phyloP scores from a whole-genome alignment of 2,113 vertebrate genomes.

The Dunckerocampus dactyliophorus region DNA sequence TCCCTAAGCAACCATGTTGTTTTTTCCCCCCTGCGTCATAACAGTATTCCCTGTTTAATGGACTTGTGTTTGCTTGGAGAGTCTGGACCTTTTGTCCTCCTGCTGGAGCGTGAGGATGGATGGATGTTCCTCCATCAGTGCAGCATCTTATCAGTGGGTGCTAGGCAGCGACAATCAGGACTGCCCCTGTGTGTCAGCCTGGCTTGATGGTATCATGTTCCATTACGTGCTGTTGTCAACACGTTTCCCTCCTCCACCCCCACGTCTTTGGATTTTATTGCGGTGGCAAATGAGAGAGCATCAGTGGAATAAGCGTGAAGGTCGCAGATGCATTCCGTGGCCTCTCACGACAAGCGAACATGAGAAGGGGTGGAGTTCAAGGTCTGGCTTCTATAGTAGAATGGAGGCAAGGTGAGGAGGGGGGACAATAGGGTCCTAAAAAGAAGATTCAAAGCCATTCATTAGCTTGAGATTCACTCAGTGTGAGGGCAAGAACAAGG shows the following conservation, averaged over 20 bases:
- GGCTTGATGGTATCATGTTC: constrained; percentile 23
- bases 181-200: background rate
- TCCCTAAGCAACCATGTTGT: constrained; percentile 62
- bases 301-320: constrained; percentile 4
- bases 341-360: constrained; percentile 36
- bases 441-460: constrained; percentile 55
- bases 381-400: constrained; percentile 37
- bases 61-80: constrained; percentile 49
- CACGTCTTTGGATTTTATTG: background rate
- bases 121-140: constrained; percentile 45
- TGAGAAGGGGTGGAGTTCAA: constrained; percentile 65
- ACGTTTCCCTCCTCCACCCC: background rate
- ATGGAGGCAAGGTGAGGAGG: constrained; percentile 42
- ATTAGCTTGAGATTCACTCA: constrained; percentile 34
- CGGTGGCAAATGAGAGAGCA: background rate
- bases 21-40: constrained; percentile 13
- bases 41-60: constrained; percentile 42
- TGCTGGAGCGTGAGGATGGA: constrained; percentile 26
- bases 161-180: constrained; percentile 12
- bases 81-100: constrained; percentile 41
- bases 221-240: constrained; percentile 2
- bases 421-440: constrained; percentile 52
- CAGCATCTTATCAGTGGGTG: constrained; percentile 35
- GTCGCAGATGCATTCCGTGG: background rate
- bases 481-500: constrained; percentile 32